phyloP scores from a whole-genome alignment of 1,140 invertebrate genomes.

The Zophobas morio region DNA sequence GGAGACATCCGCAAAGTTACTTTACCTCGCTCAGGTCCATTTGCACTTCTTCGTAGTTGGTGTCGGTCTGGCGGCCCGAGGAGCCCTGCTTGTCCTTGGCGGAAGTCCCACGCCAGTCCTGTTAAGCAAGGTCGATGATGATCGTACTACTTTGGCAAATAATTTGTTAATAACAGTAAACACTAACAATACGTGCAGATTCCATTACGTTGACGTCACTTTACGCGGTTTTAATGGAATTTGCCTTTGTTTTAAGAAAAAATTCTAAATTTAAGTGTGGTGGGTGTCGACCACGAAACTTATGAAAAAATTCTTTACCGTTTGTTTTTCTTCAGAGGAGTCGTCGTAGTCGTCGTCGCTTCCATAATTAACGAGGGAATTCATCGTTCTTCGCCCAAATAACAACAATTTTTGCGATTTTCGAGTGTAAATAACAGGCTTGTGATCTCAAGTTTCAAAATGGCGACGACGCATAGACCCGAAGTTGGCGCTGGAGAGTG shows the following conservation, averaged over 20 bases:
- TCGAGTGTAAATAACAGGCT: conserved; percentile 8
- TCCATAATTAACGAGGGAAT: conserved; percentile 74
- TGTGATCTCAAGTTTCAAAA: conserved; percentile 2
- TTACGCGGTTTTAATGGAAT: conserved; percentile 1
- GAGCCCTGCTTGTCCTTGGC: conserved; percentile 47
- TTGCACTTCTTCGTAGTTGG: conserved; percentile 72
- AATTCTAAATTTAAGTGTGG: conserved; percentile 9
- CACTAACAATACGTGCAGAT: not conserved
- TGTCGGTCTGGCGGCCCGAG: conserved; percentile 62
- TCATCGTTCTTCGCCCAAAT: conserved; percentile 66
- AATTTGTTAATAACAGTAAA: conserved; percentile 50
- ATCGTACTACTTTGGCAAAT: conserved; percentile 62
- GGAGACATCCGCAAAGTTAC: not conserved
- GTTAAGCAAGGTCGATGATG: conserved; percentile 62
- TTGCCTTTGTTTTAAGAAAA: not conserved
- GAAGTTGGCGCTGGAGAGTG: conserved; percentile 1
- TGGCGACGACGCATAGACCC: not conserved
- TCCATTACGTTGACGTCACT: conserved; percentile 6
- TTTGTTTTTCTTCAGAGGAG: conserved; percentile 61
- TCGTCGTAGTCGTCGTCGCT: conserved; percentile 76
- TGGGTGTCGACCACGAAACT: conserved; percentile 3
- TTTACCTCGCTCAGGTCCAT: conserved; percentile 76
- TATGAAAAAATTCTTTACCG: conserved; percentile 55
- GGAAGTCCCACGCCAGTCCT: conserved; percentile 57
- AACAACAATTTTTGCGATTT: conserved; percentile 16